These are phyloP conservation scores for Crocallis elinguaria DNA, from an alignment of 2,888 invertebrate genomes.

Conservation along the genomic window DNA sequence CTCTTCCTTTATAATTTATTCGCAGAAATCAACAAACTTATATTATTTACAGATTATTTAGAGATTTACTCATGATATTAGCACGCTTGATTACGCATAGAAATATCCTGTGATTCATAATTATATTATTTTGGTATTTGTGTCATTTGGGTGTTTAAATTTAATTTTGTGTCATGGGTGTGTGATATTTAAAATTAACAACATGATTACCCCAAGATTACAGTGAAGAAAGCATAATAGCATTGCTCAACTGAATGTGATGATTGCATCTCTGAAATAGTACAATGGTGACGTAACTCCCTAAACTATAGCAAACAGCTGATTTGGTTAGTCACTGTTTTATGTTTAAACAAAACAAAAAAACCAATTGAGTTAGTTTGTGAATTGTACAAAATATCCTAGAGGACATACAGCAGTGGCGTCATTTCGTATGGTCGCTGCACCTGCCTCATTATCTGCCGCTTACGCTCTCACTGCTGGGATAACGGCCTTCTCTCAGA, in stretches of 20 bases:
- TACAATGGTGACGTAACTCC: neutral
- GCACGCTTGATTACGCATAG: conserved; percentile 15
- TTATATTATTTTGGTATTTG: conserved; percentile 28
- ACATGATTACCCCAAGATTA: conserved; percentile 1
- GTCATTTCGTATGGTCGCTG: no score
- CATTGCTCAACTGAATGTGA: neutral
- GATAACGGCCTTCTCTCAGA: no score
- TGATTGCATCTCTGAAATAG: conserved; percentile 3
- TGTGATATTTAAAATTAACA: conserved; percentile 12
- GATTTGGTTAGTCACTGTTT: neutral
- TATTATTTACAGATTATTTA: neutral
- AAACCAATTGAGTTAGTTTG: no score
- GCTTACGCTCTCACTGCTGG: no score
- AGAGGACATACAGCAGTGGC: no score
- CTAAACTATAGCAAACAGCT: neutral
- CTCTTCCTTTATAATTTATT: neutral
- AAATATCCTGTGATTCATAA: conserved; percentile 29
- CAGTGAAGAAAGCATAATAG: neutral
- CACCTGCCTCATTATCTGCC: no score
- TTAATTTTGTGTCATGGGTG: conserved; percentile 23
- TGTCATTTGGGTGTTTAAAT: conserved; percentile 20
- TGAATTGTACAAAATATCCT: no score
- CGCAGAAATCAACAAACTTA: neutral
- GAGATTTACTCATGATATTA: conserved; percentile 7
- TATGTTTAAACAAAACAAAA: no score